A percentile compares a stretch with the other conserved stretches of the same genome.
Evolutionary conservation across 2,888 invertebrate genomes (phyloP).

Genomic region (Epinotia demarniana): DNA sequence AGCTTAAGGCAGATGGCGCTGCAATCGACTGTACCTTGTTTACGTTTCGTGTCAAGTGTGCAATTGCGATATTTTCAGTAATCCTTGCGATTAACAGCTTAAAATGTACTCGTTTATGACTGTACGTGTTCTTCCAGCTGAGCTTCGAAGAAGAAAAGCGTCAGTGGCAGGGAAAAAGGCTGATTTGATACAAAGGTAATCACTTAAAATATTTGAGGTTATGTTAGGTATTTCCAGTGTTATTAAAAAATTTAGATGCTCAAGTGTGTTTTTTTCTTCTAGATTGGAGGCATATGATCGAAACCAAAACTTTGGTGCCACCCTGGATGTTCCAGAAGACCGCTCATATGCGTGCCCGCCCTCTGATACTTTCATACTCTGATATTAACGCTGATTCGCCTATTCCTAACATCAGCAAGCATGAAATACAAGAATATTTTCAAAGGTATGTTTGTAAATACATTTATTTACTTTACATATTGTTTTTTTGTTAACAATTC

Average conservation of each 20-base stretch:
- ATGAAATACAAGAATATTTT: conserved; percentile 19
- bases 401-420: conserved; percentile 20
- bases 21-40: conserved; percentile 5
- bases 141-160: too few species aligned
- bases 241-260: background rate
- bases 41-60: conserved; percentile 17
- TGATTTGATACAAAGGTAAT: too few species aligned
- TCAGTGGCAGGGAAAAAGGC: too few species aligned
- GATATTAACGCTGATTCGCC: conserved; percentile 21
- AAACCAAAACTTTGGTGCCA: conserved; percentile 14
- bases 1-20: conserved; percentile 3
- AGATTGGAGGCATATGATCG: conserved; percentile 7
- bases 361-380: conserved; percentile 2
- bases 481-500: too few species aligned
- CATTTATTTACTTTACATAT: too few species aligned
- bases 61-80: background rate
- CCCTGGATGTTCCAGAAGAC: background rate
- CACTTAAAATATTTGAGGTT: too few species aligned
- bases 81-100: background rate
- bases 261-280: background rate
- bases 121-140: too few species aligned
- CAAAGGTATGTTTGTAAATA: too few species aligned
- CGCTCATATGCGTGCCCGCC: conserved; percentile 1
- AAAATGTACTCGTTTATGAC: conserved; percentile 21
- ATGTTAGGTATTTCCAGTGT: too few species aligned